Percentiles rank a stretch among this genome's conserved stretches.
These are phyloP conservation scores for Parazoanthus darwini DNA, from an alignment of 92 coral and sea anemone genomes.

Conservation along the genomic window DNA sequence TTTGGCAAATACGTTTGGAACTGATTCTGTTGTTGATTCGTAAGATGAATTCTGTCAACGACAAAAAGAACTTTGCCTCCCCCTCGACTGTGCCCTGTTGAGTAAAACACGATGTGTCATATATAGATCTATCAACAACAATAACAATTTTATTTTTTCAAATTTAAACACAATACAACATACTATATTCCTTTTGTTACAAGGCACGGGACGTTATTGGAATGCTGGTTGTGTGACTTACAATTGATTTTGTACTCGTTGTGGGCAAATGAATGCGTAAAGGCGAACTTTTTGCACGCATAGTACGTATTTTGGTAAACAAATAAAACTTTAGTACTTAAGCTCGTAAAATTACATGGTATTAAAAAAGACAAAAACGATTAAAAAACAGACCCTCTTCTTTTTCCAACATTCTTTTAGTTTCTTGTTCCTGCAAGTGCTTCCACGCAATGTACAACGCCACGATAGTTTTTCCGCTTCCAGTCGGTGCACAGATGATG, in stretches of 20 bases:
- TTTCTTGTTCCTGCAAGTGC: slow-evolving; percentile 40
- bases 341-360: not conserved
- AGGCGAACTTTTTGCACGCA: too few relatives aligned
- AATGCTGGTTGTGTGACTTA: too few relatives aligned
- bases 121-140: not conserved
- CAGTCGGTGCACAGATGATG: slow-evolving; percentile 82
- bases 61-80: slow-evolving; percentile 74
- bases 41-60: slow-evolving; percentile 90
- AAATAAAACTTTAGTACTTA: not conserved
- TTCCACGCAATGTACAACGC: slow-evolving; percentile 66
- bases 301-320: too few relatives aligned
- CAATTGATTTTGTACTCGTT: too few relatives aligned
- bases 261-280: too few relatives aligned
- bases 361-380: not conserved
- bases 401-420: not conserved
- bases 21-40: slow-evolving; percentile 80
- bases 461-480: slow-evolving; percentile 79
- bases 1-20: slow-evolving; percentile 71
- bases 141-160: too few relatives aligned
- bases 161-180: too few relatives aligned
- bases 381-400: not conserved
- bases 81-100: slow-evolving; percentile 9
- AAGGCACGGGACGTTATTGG: too few relatives aligned
- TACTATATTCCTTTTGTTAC: too few relatives aligned
- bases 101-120: not conserved